Percentiles rank a stretch among this genome's conserved stretches.
These are phyloP conservation scores for Tauraco hartlaubi DNA, from an alignment of 2,797 vertebrate species.

Conservation along the genomic window DNA sequence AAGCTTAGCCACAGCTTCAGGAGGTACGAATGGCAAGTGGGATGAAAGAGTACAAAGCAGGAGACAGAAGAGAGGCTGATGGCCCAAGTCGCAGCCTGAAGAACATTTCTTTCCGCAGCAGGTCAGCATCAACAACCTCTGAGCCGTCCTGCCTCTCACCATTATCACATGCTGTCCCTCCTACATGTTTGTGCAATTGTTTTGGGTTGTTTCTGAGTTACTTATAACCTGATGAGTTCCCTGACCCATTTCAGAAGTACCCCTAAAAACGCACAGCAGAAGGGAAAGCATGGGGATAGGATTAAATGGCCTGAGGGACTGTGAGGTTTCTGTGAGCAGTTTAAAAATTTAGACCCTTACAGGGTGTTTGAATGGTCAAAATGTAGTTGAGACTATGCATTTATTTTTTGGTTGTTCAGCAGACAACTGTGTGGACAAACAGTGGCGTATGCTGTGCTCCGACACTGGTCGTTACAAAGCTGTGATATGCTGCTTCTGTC, in stretches of 20 bases:
- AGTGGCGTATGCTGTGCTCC: background rate
- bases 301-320: background rate
- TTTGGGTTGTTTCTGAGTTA: background rate
- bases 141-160: background rate
- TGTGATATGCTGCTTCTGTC: background rate
- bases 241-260: background rate
- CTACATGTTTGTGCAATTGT: background rate
- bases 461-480: fast-evolving
- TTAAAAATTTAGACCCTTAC: background rate
- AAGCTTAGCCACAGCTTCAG: background rate
- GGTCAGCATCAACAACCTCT: background rate
- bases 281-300: background rate
- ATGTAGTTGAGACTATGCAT: background rate
- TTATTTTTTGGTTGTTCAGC: background rate
- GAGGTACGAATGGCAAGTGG: background rate
- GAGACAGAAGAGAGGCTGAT: background rate
- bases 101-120: background rate
- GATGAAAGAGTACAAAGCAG: background rate
- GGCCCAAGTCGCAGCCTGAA: background rate
- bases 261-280: background rate
- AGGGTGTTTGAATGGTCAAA: background rate
- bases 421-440: background rate
- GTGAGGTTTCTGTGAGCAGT: background rate
- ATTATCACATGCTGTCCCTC: background rate
- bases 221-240: background rate